These are phyloP conservation scores for Cynoglossus semilaevis DNA, from an alignment of 2,113 vertebrate genomes.

Conservation along the genomic window DNA sequence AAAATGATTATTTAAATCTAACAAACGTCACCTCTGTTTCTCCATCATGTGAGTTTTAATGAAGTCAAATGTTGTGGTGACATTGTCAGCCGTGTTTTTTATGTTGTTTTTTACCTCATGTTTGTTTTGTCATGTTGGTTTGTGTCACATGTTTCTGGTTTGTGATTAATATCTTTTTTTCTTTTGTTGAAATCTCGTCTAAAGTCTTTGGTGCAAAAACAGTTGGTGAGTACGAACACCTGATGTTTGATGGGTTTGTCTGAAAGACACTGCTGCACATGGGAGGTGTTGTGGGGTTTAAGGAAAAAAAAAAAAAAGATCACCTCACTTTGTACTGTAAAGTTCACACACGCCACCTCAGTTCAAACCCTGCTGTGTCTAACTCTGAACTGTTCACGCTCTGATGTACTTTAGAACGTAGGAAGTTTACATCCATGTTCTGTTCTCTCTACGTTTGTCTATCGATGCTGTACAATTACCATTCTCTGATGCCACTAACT, in stretches of 20 bases:
- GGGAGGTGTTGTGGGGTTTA: no score
- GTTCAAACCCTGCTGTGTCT: slow-evolving; percentile 37
- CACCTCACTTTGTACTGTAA: slow-evolving; percentile 53
- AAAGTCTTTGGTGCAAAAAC: no score
- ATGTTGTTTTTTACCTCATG: slow-evolving; percentile 51
- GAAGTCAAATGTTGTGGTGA: slow-evolving; percentile 41
- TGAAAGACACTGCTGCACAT: no score
- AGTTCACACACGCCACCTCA: slow-evolving; percentile 41
- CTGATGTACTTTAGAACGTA: slow-evolving; percentile 16
- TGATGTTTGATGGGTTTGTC: slow-evolving; percentile 10
- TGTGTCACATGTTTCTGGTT: background rate
- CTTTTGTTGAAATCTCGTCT: no score
- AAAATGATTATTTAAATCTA: slow-evolving; percentile 5
- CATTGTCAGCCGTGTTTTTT: slow-evolving; percentile 30
- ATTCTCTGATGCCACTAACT: slow-evolving; percentile 23
- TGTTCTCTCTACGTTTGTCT: no score
- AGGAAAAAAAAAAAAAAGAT: slow-evolving; percentile 9
- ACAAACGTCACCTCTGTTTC: slow-evolving; percentile 41
- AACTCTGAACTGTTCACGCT: slow-evolving; percentile 41
- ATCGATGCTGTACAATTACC: no score
- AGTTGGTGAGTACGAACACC: background rate
- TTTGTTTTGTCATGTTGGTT: slow-evolving; percentile 39
- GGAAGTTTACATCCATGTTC: no score
- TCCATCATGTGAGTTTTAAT: slow-evolving; percentile 39
- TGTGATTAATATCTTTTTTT: no score